Evolutionary conservation across 2,113 vertebrate genomes (phyloP), one percentile per base, ranked within the genome.

Genomic region (Corythoichthys intestinalis): DNA sequence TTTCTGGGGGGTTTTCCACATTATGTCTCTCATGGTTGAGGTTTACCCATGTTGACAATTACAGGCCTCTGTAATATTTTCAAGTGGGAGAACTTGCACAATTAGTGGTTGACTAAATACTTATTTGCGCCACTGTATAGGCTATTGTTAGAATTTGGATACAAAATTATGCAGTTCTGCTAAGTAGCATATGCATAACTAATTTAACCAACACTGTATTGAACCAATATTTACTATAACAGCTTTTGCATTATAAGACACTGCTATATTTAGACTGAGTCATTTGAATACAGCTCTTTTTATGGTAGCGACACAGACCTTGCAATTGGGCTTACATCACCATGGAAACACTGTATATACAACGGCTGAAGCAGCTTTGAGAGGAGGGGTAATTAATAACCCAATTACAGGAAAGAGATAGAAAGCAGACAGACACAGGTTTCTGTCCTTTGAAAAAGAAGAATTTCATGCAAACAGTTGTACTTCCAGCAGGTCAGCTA

Each of bases 271-370:
- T 86, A 90, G 87, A 80, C 20, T 37, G 82, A 75, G 71, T 77
- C 80, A 93, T 94, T 94, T 95, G 93, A 94, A 94, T 94, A 94
- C 93, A 83, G 91, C 92, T 93, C 92, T 92, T 93, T 92, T 92
- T 92, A 92, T 94, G 94, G 90, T 90, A 93, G 88, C 88, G 90
- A 92, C 86, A 88, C 91, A 93, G 93, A 93, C 92, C 94, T 93
- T 95, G 95, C 94, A 94, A 94, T 93, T 84, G 87, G 87, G 91
- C 88, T 90, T 82, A 86, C 73, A 93, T 96, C 94, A 91, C 95
- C 94, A 95, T 92, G 93, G 94, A 92, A 97, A 96, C 94, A 85
- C 90, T 83, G 90, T 78, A 92, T 91, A 92, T 86, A 91, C 89
- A 91, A 87, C 87, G 74, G 85, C 90, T 81, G 63, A 81, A 49